These are phyloP conservation scores for Ceriagrion tenellum DNA, from an alignment of 2,888 invertebrate species.

Conservation along the genomic window DNA sequence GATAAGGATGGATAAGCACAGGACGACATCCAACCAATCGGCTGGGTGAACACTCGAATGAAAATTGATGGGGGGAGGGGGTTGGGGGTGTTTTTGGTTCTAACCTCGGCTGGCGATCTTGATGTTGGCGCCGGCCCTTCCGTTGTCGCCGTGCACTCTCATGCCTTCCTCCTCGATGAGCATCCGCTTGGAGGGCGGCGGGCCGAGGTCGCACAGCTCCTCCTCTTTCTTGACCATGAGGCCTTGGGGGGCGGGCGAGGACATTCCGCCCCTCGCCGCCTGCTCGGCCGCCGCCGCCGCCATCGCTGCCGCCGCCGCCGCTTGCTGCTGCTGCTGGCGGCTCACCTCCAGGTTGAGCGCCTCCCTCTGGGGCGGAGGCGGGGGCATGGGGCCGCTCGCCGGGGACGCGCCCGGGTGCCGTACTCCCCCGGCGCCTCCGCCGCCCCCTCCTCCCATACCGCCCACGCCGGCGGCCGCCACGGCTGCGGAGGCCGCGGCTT, in stretches of 20 bases:
- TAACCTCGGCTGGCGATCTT: slow-evolving; percentile 93
- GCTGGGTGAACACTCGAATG: too few relatives aligned
- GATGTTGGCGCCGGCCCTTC: slow-evolving; percentile 84
- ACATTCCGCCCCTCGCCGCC: slow-evolving; percentile 38
- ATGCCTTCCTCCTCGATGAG: slow-evolving; percentile 71
- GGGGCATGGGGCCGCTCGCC: slow-evolving; percentile 74
- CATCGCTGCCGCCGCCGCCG: slow-evolving; percentile 75
- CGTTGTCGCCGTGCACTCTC: slow-evolving; percentile 75
- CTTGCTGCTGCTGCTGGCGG: slow-evolving; percentile 72
- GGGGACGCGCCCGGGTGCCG: slow-evolving; percentile 69
- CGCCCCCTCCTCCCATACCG: slow-evolving; percentile 34
- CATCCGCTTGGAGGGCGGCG: slow-evolving; percentile 77
- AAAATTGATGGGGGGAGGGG: too few relatives aligned
- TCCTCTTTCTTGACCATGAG: slow-evolving; percentile 60
- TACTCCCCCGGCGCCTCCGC: slow-evolving; percentile 46
- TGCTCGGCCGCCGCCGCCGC: slow-evolving; percentile 72
- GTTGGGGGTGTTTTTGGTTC: too few relatives aligned
- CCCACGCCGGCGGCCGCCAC: slow-evolving; percentile 47
- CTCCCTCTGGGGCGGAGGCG: slow-evolving; percentile 84
- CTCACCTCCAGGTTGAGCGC: slow-evolving; percentile 87
- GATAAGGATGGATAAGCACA: too few relatives aligned
- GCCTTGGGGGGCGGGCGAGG: not conserved
- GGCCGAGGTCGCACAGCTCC: slow-evolving; percentile 73
- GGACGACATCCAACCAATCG: too few relatives aligned
- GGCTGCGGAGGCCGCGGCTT: slow-evolving; percentile 68